Evolutionary conservation across 2,888 invertebrate species (phyloP).

Genomic region (Platycheirus albimanus): DNA sequence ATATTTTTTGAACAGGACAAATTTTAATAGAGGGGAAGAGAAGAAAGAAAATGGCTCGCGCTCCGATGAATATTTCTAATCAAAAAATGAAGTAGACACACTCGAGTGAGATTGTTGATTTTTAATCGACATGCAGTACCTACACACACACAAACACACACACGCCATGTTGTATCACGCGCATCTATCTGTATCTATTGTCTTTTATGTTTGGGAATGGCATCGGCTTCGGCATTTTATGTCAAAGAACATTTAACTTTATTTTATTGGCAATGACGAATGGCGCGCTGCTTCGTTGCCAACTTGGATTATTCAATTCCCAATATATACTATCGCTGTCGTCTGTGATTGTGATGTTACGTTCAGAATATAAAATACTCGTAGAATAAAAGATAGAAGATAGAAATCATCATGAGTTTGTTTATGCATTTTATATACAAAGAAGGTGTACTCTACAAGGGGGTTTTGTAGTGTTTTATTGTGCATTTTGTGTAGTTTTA

Average conservation of each 20-base stretch:
- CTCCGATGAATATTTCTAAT: constrained; percentile 42
- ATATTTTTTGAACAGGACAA: too few relatives aligned
- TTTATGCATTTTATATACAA: constrained; percentile 52
- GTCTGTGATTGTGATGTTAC: background rate
- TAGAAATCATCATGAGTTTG: constrained; percentile 36
- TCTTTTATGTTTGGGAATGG: constrained; percentile 24
- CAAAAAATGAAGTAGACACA: constrained; percentile 27
- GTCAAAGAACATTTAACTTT: constrained; percentile 60
- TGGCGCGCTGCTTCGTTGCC: constrained; percentile 59
- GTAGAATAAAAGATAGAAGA: constrained; percentile 34
- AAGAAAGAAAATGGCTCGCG: constrained; percentile 22
- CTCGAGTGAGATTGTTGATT: constrained; percentile 37
- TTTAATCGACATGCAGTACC: constrained; percentile 57
- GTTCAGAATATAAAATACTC: constrained; percentile 28
- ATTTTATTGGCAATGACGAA: constrained; percentile 66
- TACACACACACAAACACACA: too few relatives aligned
- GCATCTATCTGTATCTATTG: constrained; percentile 9
- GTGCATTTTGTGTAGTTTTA: constrained; percentile 10
- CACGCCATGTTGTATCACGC: too few relatives aligned
- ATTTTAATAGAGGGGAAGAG: too few relatives aligned
- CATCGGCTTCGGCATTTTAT: constrained; percentile 13
- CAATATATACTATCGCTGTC: background rate
- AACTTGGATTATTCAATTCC: constrained; percentile 68
- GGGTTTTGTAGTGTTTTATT: constrained; percentile 15
- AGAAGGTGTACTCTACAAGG: constrained; percentile 23